Conservation (phyloP, 2,888 invertebrate species). For the Tupiocoris notatus region DNA sequence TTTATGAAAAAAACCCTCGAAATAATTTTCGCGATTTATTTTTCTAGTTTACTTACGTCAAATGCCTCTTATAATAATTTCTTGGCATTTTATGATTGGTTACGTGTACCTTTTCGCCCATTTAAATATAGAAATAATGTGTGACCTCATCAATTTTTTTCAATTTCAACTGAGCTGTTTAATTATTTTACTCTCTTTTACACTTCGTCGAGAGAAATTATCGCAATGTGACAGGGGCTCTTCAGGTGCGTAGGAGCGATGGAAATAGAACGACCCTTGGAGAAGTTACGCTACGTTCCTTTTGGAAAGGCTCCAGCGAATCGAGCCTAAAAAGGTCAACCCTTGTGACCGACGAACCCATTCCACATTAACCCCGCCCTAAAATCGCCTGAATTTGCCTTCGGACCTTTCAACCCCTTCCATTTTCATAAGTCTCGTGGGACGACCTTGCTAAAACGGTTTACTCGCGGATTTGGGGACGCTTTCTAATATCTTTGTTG, state of each 20-base stretch:
- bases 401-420: neutral
- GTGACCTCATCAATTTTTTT: too few species aligned
- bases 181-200: too few species aligned
- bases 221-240: neutral
- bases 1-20: too few species aligned
- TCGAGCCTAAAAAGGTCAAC: neutral
- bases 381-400: neutral
- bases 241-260: neutral
- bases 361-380: neutral
- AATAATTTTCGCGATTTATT: too few species aligned
- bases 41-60: too few species aligned
- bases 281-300: neutral
- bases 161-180: too few species aligned
- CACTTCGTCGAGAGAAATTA: neutral
- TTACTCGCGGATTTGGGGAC: too few species aligned
- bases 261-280: neutral
- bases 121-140: too few species aligned
- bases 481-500: too few species aligned
- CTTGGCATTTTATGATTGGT: too few species aligned
- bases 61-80: too few species aligned
- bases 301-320: neutral
- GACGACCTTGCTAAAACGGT: neutral
- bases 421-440: neutral
- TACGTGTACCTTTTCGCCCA: too few species aligned
- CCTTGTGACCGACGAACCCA: neutral